Evolutionary conservation across 2,888 invertebrate species (phyloP).

Genomic region (Agonum fuliginosum): DNA sequence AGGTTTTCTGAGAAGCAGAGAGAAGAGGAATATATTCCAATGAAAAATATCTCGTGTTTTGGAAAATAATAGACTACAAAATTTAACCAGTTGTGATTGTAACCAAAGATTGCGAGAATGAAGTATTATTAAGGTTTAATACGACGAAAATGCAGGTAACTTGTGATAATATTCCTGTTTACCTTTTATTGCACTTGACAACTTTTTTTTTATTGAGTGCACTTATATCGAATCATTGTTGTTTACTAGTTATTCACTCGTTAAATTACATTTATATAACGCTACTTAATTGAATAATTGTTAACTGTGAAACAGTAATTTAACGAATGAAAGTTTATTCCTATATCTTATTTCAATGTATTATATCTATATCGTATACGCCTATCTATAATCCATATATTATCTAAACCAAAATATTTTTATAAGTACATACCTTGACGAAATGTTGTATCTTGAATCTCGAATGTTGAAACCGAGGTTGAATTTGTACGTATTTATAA

Average conservation of each 20-base stretch:
- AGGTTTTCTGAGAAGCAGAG: constrained; percentile 71
- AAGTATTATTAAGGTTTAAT: constrained; percentile 37
- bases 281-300: constrained; percentile 32
- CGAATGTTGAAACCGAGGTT: neutral
- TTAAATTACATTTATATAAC: constrained; percentile 15
- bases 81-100: constrained; percentile 37
- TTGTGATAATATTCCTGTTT: constrained; percentile 50
- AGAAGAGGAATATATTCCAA: constrained; percentile 71
- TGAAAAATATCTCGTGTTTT: constrained; percentile 71
- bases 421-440: constrained; percentile 29
- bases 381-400: no score
- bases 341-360: neutral
- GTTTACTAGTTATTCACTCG: constrained; percentile 11
- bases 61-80: constrained; percentile 52
- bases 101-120: constrained; percentile 48
- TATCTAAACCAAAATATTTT: constrained; percentile 26
- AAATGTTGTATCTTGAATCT: neutral
- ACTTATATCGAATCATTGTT: constrained; percentile 35
- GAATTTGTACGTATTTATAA: neutral
- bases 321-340: constrained; percentile 9
- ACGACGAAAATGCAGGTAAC: constrained; percentile 49
- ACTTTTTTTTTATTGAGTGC: constrained; percentile 1
- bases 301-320: neutral
- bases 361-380: neutral
- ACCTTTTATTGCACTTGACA: constrained; percentile 12